A percentile compares a stretch with the other conserved stretches of the same genome.
phyloP scores from a whole-genome alignment of 2,797 vertebrate genomes.

The Tinamus major region DNA sequence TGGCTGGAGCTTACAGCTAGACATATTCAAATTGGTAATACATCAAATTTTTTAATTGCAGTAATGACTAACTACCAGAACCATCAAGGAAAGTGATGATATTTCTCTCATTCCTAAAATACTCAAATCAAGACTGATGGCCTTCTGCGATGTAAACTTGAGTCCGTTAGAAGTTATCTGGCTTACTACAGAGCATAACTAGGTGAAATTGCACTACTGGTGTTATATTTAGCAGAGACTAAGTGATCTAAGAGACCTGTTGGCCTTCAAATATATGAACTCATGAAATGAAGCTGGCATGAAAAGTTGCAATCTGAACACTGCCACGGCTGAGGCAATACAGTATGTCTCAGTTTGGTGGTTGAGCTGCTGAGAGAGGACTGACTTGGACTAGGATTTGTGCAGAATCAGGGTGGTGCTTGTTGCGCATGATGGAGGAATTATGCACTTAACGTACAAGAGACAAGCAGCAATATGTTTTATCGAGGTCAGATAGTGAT shows the following conservation, averaged over 20 bases:
- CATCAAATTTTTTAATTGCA: constrained; percentile 5
- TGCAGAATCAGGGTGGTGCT: not conserved
- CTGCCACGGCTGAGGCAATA: constrained; percentile 8
- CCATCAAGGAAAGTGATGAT: not conserved
- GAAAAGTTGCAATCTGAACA: constrained; percentile 27
- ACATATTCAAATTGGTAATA: not conserved
- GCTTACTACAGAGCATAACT: constrained; percentile 9
- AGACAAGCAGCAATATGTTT: too few species aligned
- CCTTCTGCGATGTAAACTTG: not conserved
- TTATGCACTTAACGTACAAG: too few species aligned
- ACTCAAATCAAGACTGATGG: constrained; percentile 6
- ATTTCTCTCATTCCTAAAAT: not conserved
- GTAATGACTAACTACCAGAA: not conserved
- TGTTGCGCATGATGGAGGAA: too few species aligned
- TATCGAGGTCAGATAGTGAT: too few species aligned
- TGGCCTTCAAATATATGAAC: constrained; percentile 27
- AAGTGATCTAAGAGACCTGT: constrained; percentile 39
- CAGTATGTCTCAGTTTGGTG: not conserved
- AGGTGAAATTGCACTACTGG: not conserved
- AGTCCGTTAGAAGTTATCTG: not conserved
- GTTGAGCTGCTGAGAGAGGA: not conserved
- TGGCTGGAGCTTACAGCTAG: not conserved
- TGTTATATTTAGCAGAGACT: constrained; percentile 24
- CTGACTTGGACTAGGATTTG: not conserved
- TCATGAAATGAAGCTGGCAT: constrained; percentile 42